Base-by-base conservation (phyloP, 37 sponge, comb jelly and placozoan genomes). In the Diacarnus erythraeanus region DNA sequence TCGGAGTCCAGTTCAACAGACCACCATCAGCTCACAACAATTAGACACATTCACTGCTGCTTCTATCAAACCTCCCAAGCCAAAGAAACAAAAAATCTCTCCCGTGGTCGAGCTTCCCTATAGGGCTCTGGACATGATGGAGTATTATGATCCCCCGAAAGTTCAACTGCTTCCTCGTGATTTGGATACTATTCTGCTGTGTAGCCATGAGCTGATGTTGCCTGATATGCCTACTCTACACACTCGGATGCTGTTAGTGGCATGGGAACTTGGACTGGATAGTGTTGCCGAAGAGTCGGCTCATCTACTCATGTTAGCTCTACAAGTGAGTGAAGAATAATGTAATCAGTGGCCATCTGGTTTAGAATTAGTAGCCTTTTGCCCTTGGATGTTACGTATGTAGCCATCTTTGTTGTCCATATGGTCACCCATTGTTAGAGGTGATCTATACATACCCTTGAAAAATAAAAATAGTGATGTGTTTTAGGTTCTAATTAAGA, bases 221-320 rank as follows among this genome's bases (percentile, higher is more conserved):
- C 95, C 95, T 20, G 89, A 91, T 56, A 59, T 59, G 18, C 3
- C 85, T 31, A 88, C 80, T 8, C 72, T 95, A 3, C 92, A 91
- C 57, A 64, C 80, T 18, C 40, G 95, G 54, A 88, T 90, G 88
- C 78, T 95, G 42, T 75, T 91, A 34, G 81, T 71, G 2, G 92
- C 92, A 25, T 95, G 95, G 95, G 95, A 95, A 64, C 72, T 54
- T 25, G 89, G 79, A 17, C 80, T 95, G 44, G 92, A 95, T 38
- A 81, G 42, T 36, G 95, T 88, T 39, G 77, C 66, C 0, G 80
- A 77, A 30, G 89, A 91, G 36, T 70, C 85, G 37, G 89, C 86
- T 2, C 58, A 77, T 8, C 74, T 87, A 10, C 42, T 95, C 40
- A 70, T 69, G 27, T 54, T 79, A 6, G 89, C 95, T 59, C 39